Evolutionary conservation across 2,113 vertebrate species (phyloP), one percentile per base, ranked within the genome.

Genomic region (Apodemus sylvaticus): DNA sequence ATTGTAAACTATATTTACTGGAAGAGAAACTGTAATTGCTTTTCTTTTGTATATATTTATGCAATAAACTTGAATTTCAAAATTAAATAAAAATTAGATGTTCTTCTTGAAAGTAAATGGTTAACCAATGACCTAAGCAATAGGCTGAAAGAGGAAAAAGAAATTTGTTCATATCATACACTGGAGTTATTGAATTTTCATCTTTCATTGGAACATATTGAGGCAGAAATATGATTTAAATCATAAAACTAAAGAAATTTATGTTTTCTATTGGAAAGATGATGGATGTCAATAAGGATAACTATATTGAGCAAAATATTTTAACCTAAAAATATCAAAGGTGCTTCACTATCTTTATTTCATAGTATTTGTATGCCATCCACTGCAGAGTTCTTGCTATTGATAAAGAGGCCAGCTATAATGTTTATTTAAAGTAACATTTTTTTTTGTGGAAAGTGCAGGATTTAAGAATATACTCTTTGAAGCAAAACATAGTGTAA

Each of bases 61-160:
- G 11, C 53, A 86, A 55, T 36, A 19, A 9, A 81, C 3, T 89
- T 39, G 11, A 88, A 17, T 39, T 92, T 96, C 95, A 86, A 5
- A 1, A 64, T 89, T 53, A 85, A 95, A 36, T 92, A 95, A 97
- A 97, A 95, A 0, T 92, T 92, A 26, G n/a, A 51, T 3, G 11
- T 87, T 96, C 71, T 79, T 91, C 83, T 58, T 45, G 76, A 92
- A 88, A 48, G 96, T 83, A 83, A 83, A 83, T 83, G 13, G 1
- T 7, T 20, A 16, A 39, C 3, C 24, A 83, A 42, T 62, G n/a
- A 29, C n/a, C 7, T 62, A 14, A 62, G 13, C 81, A 83, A 42
- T 16, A 60, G 13, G 1, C 24, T 83, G 22, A 83, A 16, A 9
- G 29, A 17, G n/a, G 3, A 1, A 58, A 53, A 26, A 62, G 22